These are phyloP conservation scores for Phenganax subtilis DNA, from an alignment of 92 coral and sea anemone species.

Conservation along the genomic window DNA sequence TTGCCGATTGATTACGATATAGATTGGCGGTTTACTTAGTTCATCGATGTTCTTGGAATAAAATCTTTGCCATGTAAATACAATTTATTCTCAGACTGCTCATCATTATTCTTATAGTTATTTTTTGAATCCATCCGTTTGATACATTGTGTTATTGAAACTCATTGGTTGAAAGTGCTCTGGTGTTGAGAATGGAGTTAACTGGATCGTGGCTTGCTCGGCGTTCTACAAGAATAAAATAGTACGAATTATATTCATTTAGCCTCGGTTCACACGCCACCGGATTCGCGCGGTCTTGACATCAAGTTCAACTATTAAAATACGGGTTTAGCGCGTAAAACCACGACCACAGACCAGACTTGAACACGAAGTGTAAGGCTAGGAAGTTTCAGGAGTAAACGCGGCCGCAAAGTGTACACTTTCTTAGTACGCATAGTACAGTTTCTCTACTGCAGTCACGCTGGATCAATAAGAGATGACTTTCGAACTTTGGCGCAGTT, in stretches of 20 bases:
- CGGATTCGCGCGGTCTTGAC: too few species aligned
- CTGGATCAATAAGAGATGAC: not conserved
- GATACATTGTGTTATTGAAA: conserved; percentile 10
- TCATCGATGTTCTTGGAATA: too few species aligned
- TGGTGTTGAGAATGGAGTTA: conserved; percentile 19
- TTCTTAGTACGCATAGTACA: too few species aligned
- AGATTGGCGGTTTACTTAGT: too few species aligned
- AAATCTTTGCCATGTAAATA: not conserved
- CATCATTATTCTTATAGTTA: not conserved
- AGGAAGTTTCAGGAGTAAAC: too few species aligned
- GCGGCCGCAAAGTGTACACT: too few species aligned
- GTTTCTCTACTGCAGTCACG: not conserved
- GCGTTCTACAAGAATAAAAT: conserved; percentile 10
- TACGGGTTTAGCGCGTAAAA: too few species aligned
- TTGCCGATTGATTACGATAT: too few species aligned
- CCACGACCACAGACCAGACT: too few species aligned
- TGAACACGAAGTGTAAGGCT: too few species aligned
- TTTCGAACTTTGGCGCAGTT: not conserved
- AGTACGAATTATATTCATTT: not conserved
- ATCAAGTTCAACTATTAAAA: too few species aligned
- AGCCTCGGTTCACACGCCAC: too few species aligned
- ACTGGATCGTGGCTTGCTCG: conserved; percentile 1
- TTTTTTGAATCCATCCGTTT: conserved; percentile 3
- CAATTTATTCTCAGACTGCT: not conserved
- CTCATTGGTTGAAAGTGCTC: conserved; percentile 28